Evolutionary conservation across 2,797 vertebrate genomes (phyloP), one percentile per base, ranked within the genome.

Genomic region (Argya squamiceps): DNA sequence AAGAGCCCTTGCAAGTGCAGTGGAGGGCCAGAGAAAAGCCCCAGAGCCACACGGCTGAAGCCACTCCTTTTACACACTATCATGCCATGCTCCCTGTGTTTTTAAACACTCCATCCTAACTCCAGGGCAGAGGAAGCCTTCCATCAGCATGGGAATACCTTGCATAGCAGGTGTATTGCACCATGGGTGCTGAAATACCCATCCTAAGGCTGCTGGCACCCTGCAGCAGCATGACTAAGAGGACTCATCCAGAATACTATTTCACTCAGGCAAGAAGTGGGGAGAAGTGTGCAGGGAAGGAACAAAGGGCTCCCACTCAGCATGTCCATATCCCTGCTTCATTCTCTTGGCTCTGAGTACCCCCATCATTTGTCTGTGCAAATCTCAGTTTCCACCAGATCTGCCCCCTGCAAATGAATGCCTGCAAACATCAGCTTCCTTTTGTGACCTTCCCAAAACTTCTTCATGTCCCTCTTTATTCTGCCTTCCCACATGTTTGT

Each of bases 251-350:
- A 39, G 34, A 90, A 62, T 34, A 46, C 9, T 39, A 9, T n/a
- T 74, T 68, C 41, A 26, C 15, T 6, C 0, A 1, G 43, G 30
- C 41, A 92, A 50, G 18, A 49, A 59, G 26, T 4, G 6, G 49
- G 26, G 46, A 89, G 32, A 78, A 3, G 6, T 20, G 14, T 7
- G 46, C 50, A 80, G 22, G 10, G 24, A 9, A 52, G 12, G 8
- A 89, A 77, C n/a, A 52, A 7, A 65, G 22, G 19, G 30, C 18
- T 80, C 26, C 49, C 30, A 39, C 13, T 60, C 32, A 58, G n/a
- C n/a, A 64, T 32, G n/a, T 4, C n/a, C 27, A 36, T 0, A 1
- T 18, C 2, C 1, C 5, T 5, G 1, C 15, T 68, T 52, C 1
- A 3, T 36, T 43, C 10, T 49, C n/a, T 50, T 53, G 30, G 53